Evolutionary conservation across 2,797 vertebrate species (phyloP).

Genomic region (Eulemur coronatus): DNA sequence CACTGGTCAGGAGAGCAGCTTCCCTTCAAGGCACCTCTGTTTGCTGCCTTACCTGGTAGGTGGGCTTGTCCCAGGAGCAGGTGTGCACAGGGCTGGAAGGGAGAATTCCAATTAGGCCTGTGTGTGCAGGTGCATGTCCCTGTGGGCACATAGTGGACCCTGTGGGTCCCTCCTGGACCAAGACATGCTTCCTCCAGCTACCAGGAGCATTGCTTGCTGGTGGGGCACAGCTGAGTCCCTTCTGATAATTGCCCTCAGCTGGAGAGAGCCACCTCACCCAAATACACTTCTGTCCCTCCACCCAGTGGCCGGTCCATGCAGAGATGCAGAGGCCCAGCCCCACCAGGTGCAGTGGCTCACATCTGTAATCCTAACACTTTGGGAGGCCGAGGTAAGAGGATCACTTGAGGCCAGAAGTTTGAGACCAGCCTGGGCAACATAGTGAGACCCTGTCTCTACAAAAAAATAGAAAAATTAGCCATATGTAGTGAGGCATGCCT

Average conservation of each 20-base stretch:
- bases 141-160: rapidly evolving
- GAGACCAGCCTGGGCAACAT: background rate
- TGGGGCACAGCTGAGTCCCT: background rate
- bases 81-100: background rate
- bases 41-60: background rate
- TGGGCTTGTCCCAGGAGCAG: background rate
- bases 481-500: background rate
- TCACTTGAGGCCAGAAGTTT: background rate
- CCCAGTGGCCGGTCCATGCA: background rate
- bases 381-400: background rate
- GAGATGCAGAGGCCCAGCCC: background rate
- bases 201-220: background rate
- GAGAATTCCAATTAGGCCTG: background rate
- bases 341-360: background rate
- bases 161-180: background rate
- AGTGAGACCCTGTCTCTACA: background rate
- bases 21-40: background rate
- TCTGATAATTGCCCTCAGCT: background rate
- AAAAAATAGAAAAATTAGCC: background rate
- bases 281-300: background rate
- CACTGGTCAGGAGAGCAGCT: background rate
- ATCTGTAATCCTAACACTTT: background rate
- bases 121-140: background rate
- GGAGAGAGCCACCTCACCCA: background rate
- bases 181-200: background rate